Evolutionary conservation across 2,113 vertebrate genomes (phyloP).

Genomic region (Poeciliopsis occidentalis): DNA sequence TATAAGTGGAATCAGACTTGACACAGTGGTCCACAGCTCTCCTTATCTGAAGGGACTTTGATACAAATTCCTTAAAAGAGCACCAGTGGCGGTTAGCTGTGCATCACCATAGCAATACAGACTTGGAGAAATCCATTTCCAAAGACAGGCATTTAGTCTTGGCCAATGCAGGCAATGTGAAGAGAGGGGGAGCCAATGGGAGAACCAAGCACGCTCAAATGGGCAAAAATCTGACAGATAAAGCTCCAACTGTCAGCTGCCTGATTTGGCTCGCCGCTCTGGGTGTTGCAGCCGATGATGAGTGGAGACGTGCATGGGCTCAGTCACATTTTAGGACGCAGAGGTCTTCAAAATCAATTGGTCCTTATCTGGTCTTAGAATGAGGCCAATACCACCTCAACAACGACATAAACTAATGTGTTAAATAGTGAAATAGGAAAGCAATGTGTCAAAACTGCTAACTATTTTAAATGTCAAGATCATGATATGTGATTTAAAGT

Average conservation of each 20-base stretch:
- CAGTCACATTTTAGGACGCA: not conserved
- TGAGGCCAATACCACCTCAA: not conserved
- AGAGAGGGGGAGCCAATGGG: slow-evolving; percentile 56
- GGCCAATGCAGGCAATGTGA: slow-evolving; percentile 68
- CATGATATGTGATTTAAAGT: not conserved
- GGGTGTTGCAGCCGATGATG: slow-evolving; percentile 24
- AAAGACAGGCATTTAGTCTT: slow-evolving; percentile 66
- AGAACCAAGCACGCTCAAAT: slow-evolving; percentile 50
- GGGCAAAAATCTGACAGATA: slow-evolving; percentile 47
- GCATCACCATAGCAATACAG: slow-evolving; percentile 60
- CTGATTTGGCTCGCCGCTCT: slow-evolving; percentile 25
- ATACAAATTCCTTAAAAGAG: slow-evolving; percentile 71
- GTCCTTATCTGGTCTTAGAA: not conserved
- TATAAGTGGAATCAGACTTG: slow-evolving; percentile 26
- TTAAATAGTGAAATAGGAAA: too few relatives aligned
- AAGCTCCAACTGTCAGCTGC: slow-evolving; percentile 35
- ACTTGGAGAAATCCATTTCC: slow-evolving; percentile 75
- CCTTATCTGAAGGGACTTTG: slow-evolving; percentile 55
- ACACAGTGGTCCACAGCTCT: slow-evolving; percentile 30
- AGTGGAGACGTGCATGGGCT: not conserved
- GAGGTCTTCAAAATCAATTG: not conserved
- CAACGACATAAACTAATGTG: not conserved
- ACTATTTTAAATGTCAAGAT: not conserved
- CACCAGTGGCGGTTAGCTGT: slow-evolving; percentile 62
- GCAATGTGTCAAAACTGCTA: not conserved